A percentile compares a stretch with the other conserved stretches of the same genome.
phyloP scores from a whole-genome alignment of 1,140 invertebrate species.

The Macrostomum lignano region DNA sequence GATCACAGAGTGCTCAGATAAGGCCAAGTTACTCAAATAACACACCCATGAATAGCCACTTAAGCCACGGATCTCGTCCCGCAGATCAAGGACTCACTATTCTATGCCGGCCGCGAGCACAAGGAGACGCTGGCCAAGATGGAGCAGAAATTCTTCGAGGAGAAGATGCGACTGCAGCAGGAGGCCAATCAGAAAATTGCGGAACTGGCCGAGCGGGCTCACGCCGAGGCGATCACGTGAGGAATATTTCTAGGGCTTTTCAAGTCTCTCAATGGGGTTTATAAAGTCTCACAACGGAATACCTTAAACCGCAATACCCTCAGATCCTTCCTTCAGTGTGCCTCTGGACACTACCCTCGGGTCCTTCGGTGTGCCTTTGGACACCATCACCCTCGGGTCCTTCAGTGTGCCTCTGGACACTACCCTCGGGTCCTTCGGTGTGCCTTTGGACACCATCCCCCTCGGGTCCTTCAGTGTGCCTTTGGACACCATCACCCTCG shows the following conservation, averaged over 20 bases:
- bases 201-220: slow-evolving; percentile 24
- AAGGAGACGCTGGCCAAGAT: slow-evolving; percentile 17
- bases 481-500: too few relatives aligned
- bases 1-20: too few relatives aligned
- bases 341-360: too few relatives aligned
- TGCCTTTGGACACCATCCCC: too few relatives aligned
- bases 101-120: slow-evolving; percentile 20
- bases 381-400: too few relatives aligned
- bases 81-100: slow-evolving; percentile 23
- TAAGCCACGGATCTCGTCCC: slow-evolving; percentile 6
- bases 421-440: too few relatives aligned
- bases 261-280: not conserved
- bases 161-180: slow-evolving; percentile 26
- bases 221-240: slow-evolving; percentile 25
- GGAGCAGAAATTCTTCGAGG: slow-evolving; percentile 28
- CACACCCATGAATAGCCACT: too few relatives aligned
- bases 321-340: too few relatives aligned
- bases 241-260: not conserved
- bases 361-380: too few relatives aligned
- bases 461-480: too few relatives aligned
- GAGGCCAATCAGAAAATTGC: slow-evolving; percentile 27
- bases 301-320: not conserved
- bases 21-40: too few relatives aligned
- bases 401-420: too few relatives aligned
- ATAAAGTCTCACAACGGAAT: not conserved